Conservation (phyloP, 2,797 vertebrate genomes). For the Chelonia mydas region DNA sequence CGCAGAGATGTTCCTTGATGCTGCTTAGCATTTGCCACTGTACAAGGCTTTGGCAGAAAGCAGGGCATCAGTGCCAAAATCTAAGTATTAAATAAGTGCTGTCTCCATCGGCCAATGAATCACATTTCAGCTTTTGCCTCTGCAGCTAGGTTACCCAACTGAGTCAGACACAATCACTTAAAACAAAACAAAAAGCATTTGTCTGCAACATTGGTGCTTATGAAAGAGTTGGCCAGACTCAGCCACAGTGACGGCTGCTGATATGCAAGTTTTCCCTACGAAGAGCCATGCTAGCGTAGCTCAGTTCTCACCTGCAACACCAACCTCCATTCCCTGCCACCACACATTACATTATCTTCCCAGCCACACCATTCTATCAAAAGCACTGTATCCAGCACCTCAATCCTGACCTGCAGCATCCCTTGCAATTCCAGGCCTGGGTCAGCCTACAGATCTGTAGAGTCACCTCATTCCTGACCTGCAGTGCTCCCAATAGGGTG, state of each 20-base stretch:
- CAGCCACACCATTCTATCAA: neutral
- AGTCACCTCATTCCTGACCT: neutral
- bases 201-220: neutral
- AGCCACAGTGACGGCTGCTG: neutral
- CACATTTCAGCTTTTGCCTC: neutral
- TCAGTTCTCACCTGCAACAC: neutral
- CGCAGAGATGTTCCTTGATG: neutral
- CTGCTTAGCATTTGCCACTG: neutral
- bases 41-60: neutral
- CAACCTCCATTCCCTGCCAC: neutral
- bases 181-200: neutral
- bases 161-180: neutral
- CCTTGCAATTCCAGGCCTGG: neutral
- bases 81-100: neutral
- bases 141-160: neutral
- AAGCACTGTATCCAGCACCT: rapidly evolving
- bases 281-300: neutral
- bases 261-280: neutral
- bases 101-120: neutral
- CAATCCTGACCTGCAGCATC: neutral
- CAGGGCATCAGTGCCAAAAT: neutral
- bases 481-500: neutral
- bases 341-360: neutral
- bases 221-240: neutral
- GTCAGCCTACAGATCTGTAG: neutral